A percentile compares a stretch with the other conserved stretches of the same genome.
Evolutionary conservation across 2,888 invertebrate genomes (phyloP).

Genomic region (Xiphydria camelus): DNA sequence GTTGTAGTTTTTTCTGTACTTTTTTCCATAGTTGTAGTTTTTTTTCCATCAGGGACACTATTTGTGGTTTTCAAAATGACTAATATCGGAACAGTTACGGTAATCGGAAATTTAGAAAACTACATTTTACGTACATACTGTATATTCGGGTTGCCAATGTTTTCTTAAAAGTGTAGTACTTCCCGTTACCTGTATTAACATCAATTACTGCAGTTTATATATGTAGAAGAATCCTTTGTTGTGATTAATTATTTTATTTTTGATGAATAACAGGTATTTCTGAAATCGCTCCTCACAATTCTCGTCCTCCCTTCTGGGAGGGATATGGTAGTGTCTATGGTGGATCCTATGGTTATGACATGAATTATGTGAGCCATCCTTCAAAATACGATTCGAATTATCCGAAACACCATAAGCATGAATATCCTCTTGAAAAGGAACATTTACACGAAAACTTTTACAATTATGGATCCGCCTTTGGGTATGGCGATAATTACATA

Average conservation of each 20-base stretch:
- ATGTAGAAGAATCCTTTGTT: too few species aligned
- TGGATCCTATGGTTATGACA: conserved; percentile 42
- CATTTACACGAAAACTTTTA: conserved; percentile 26
- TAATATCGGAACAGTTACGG: too few species aligned
- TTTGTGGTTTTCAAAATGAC: too few species aligned
- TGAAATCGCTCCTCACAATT: conserved; percentile 60
- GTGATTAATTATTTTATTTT: neutral
- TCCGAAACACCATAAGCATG: neutral
- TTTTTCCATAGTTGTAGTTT: too few species aligned
- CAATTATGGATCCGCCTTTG: conserved; percentile 35
- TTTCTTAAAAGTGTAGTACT: too few species aligned
- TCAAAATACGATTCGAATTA: conserved; percentile 17
- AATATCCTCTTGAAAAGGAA: conserved; percentile 16
- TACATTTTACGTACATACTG: too few species aligned
- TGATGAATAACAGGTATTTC: conserved; percentile 18
- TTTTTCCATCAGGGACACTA: too few species aligned
- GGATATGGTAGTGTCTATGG: conserved; percentile 68
- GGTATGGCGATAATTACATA: conserved; percentile 32
- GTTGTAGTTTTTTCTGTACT: too few species aligned
- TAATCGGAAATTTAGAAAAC: too few species aligned
- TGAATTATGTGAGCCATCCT: conserved; percentile 23
- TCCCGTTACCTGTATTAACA: too few species aligned
- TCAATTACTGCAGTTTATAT: too few species aligned
- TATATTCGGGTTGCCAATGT: too few species aligned
- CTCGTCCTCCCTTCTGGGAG: conserved; percentile 62